Percentiles rank a stretch among this genome's conserved stretches.
phyloP scores from a whole-genome alignment of 2,888 invertebrate species.

The Chironomus tentans region DNA sequence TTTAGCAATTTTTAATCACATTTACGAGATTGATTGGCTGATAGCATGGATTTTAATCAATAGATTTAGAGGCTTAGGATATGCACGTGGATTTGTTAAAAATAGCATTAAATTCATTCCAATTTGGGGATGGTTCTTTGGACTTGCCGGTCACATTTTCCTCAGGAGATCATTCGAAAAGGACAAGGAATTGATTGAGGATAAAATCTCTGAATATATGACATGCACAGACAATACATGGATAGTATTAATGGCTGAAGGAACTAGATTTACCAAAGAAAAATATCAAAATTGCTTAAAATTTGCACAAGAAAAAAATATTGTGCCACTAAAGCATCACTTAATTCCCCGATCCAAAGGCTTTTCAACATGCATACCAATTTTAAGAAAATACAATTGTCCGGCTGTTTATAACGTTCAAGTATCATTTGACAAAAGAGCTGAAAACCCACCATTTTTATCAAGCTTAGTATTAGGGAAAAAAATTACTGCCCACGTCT shows the following conservation, averaged over 20 bases:
- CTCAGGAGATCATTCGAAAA: conserved; percentile 76
- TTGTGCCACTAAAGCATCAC: conserved; percentile 71
- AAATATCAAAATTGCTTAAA: conserved; percentile 72
- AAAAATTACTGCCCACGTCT: conserved; percentile 57
- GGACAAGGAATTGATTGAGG: conserved; percentile 65
- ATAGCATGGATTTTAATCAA: conserved; percentile 58
- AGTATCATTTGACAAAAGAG: conserved; percentile 49
- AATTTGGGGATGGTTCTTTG: conserved; percentile 85
- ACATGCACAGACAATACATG: conserved; percentile 78
- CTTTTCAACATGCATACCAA: conserved; percentile 68
- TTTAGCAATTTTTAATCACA: conserved; percentile 78
- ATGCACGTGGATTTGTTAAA: conserved; percentile 9
- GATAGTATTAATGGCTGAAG: conserved; percentile 75
- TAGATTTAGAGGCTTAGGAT: not conserved
- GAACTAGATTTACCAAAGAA: conserved; percentile 73
- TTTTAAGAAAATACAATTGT: conserved; percentile 59
- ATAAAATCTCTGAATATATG: conserved; percentile 62
- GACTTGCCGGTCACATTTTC: conserved; percentile 80
- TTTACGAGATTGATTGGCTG: conserved; percentile 84
- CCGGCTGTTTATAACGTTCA: conserved; percentile 70
- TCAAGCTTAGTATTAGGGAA: conserved; percentile 60
- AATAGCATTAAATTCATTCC: conserved; percentile 59
- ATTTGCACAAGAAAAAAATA: conserved; percentile 68
- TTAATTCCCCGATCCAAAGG: conserved; percentile 77
- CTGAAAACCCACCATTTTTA: conserved; percentile 55